Percentiles rank a stretch among this genome's conserved stretches.
These are phyloP conservation scores for Temnothorax curvispinosus DNA, from an alignment of 1,140 invertebrate genomes.

Conservation along the genomic window DNA sequence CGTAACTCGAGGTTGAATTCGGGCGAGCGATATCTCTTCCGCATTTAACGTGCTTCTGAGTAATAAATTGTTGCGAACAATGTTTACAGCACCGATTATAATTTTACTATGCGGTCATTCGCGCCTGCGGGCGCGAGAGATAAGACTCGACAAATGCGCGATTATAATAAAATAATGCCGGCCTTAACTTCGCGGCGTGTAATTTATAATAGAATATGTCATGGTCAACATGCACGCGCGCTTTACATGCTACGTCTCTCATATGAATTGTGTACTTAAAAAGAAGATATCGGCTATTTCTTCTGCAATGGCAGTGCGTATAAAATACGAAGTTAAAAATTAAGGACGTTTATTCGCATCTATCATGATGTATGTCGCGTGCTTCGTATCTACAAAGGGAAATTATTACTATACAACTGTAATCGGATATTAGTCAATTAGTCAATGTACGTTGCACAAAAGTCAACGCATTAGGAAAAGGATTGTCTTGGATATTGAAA, in stretches of 20 bases:
- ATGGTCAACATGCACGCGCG: slow-evolving; percentile 15
- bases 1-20: not conserved
- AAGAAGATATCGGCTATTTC: not conserved
- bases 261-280: slow-evolving; percentile 1
- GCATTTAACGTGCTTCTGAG: not conserved
- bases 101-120: not conserved
- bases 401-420: slow-evolving; percentile 14
- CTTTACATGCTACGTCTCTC: not conserved
- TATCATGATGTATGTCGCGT: not conserved
- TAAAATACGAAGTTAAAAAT: slow-evolving; percentile 41
- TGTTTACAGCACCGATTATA: not conserved
- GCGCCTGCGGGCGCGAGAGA: not conserved
- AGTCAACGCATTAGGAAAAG: slow-evolving; percentile 14
- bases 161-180: slow-evolving; percentile 33
- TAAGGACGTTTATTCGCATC: not conserved
- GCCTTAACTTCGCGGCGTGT: not conserved
- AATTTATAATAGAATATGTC: slow-evolving; percentile 47
- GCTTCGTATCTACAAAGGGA: not conserved
- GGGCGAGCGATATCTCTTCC: too few relatives aligned
- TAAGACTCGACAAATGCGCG: not conserved
- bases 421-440: not conserved
- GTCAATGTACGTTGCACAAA: not conserved
- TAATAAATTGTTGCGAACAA: not conserved
- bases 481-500: slow-evolving; percentile 24
- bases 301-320: not conserved